Conservation (phyloP, 2,888 invertebrate genomes). For the Drosophila aldrichi region DNA sequence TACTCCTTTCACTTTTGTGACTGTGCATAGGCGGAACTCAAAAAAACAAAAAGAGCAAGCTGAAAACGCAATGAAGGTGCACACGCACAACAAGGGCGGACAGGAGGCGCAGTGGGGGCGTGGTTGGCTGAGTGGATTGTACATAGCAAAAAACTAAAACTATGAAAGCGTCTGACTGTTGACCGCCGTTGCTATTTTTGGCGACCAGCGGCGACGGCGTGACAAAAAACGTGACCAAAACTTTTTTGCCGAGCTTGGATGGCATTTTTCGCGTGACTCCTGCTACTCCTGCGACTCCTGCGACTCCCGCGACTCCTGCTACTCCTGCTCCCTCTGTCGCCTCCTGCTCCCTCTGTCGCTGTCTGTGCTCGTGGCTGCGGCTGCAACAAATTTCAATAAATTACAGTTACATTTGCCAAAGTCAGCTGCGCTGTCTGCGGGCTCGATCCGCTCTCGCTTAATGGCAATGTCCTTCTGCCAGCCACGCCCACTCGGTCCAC, state of each 20-base stretch:
- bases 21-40: too few species aligned
- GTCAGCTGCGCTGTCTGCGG: slow-evolving; percentile 50
- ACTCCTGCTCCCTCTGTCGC: neutral
- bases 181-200: slow-evolving; percentile 66
- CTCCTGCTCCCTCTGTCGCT: slow-evolving; percentile 6
- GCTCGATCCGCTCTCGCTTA: slow-evolving; percentile 52
- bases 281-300: neutral
- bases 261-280: neutral
- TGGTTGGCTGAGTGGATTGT: neutral
- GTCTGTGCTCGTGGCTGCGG: slow-evolving; percentile 55
- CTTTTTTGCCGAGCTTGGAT: slow-evolving; percentile 54
- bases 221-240: slow-evolving; percentile 73
- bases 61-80: too few species aligned
- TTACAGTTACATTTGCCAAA: slow-evolving; percentile 77
- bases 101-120: too few species aligned
- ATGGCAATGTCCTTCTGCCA: slow-evolving; percentile 34
- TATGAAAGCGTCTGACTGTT: slow-evolving; percentile 59
- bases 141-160: slow-evolving; percentile 37
- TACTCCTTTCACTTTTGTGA: too few species aligned
- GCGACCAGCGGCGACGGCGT: slow-evolving; percentile 58
- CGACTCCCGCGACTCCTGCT: slow-evolving; percentile 11
- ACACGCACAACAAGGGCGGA: neutral
- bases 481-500: neutral
- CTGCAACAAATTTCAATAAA: slow-evolving; percentile 78
- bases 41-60: too few species aligned